Evolutionary conservation across 2,888 invertebrate species (phyloP).

Genomic region (Meiosimyza decipiens): DNA sequence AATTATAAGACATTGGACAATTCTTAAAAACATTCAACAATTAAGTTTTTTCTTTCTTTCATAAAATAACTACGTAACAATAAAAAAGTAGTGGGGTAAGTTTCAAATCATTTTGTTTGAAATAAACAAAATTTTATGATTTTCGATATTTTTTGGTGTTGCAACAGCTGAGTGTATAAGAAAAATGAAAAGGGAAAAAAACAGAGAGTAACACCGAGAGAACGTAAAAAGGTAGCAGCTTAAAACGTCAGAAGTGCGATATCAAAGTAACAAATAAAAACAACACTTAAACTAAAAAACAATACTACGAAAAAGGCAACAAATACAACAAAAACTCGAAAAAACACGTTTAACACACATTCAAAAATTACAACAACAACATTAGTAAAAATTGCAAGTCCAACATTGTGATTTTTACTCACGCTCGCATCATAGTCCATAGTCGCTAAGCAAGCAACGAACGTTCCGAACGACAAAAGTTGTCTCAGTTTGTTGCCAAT

Average conservation of each 20-base stretch:
- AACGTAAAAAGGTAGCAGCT: background rate
- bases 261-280: slow-evolving; percentile 22
- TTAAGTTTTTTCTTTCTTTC: too few relatives aligned
- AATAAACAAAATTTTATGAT: too few relatives aligned
- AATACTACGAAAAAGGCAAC: slow-evolving; percentile 1
- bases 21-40: too few relatives aligned
- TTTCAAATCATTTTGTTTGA: too few relatives aligned
- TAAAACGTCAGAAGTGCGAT: slow-evolving; percentile 26
- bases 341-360: slow-evolving; percentile 36
- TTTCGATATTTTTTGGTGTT: too few relatives aligned
- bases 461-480: slow-evolving; percentile 16
- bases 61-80: too few relatives aligned
- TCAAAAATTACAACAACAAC: slow-evolving; percentile 27
- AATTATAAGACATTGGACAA: too few relatives aligned
- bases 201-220: background rate
- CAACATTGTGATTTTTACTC: background rate
- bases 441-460: slow-evolving; percentile 19
- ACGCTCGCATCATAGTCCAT: background rate
- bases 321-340: slow-evolving; percentile 4
- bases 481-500: slow-evolving; percentile 41
- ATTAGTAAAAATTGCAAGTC: slow-evolving; percentile 29
- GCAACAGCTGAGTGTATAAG: too few relatives aligned
- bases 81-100: too few relatives aligned
- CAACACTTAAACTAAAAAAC: slow-evolving; percentile 2
- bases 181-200: too few relatives aligned